Base-by-base conservation (phyloP, 2,888 invertebrate species). In the Andrena marginata region DNA sequence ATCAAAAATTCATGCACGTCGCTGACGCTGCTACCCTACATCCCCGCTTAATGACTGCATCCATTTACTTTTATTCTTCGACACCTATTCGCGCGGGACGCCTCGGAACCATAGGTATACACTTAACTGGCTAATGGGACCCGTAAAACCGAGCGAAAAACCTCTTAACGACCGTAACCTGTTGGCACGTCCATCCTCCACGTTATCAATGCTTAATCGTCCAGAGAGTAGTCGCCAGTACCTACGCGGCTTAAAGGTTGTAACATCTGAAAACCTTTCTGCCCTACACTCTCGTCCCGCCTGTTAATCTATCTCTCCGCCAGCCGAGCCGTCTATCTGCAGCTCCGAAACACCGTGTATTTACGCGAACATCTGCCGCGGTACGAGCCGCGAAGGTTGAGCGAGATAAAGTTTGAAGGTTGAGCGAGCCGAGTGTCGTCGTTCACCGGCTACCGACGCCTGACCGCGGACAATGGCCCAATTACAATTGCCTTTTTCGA, bases 1-100 rank as follows among this genome's bases (percentile, higher is more conserved):
- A 72, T 82, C 70, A 75, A 82, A 82, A 81, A 82, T 82, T 74
- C 81, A 82, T 62, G 65, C 74, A 56, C 73, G 74, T 65, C 75
- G 82, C 62, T 82, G 64, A 56, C 82, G 73, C 75, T 82, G 75
- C 65, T 75, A 82, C 75, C 76, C 75, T 67, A 71, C 75, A 82
- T 82, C 70, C 75, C 64, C 33, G 75, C 63, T 81, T 82, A 82
- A 81, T 26, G 70, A 49, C 63, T 33, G 13, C 56, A 31, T 56
- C 56, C 60, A 49, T 72, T 49, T 33, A 71, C 59, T 64, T 68
- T 70, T 49, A 35, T 62, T 63, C 33, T n/a, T 67, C 70, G 33
- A 35, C 51, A 26, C 33, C 59, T 79, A 60, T 67, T 48, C n/a
- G 26, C 20, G 8, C 42, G 29, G 56, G 23, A 26, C 23, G 26